These are phyloP conservation scores for Spatulosminthurus flaviceps DNA, from an alignment of 2,888 invertebrate genomes.

Conservation along the genomic window DNA sequence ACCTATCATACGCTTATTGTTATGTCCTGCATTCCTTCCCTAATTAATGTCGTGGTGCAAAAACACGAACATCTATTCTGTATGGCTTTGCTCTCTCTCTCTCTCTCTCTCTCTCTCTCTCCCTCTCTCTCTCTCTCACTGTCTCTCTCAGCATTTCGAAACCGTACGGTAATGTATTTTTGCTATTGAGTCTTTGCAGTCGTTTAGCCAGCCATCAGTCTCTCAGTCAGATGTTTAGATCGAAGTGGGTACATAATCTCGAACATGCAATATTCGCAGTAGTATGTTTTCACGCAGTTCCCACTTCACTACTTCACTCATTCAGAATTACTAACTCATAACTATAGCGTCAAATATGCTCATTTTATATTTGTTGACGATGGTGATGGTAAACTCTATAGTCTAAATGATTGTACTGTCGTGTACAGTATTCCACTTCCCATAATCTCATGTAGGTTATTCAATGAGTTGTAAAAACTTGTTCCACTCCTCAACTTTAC, in stretches of 20 bases:
- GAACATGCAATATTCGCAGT: neutral
- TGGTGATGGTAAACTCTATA: neutral
- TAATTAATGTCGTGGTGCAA: constrained; percentile 21
- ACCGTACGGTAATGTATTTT: too few relatives aligned
- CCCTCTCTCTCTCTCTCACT: too few relatives aligned
- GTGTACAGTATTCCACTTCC: neutral
- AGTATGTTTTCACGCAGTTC: neutral
- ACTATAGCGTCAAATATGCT: neutral
- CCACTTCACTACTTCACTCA: neutral
- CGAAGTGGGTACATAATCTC: too few relatives aligned
- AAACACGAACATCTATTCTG: too few relatives aligned
- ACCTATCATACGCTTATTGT: neutral
- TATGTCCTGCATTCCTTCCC: constrained; percentile 29
- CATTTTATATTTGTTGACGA: neutral
- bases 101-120: too few relatives aligned
- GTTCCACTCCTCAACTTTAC: neutral
- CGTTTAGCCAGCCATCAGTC: too few relatives aligned
- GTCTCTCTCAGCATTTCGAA: too few relatives aligned
- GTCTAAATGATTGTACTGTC: neutral
- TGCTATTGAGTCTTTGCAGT: too few relatives aligned
- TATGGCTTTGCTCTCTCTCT: too few relatives aligned
- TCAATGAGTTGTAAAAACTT: constrained; percentile 11
- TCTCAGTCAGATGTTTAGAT: neutral
- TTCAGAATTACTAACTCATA: neutral
- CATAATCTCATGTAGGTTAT: neutral